Evolutionary conservation across 2,888 invertebrate species (phyloP).

Genomic region (Pammene fasciana): DNA sequence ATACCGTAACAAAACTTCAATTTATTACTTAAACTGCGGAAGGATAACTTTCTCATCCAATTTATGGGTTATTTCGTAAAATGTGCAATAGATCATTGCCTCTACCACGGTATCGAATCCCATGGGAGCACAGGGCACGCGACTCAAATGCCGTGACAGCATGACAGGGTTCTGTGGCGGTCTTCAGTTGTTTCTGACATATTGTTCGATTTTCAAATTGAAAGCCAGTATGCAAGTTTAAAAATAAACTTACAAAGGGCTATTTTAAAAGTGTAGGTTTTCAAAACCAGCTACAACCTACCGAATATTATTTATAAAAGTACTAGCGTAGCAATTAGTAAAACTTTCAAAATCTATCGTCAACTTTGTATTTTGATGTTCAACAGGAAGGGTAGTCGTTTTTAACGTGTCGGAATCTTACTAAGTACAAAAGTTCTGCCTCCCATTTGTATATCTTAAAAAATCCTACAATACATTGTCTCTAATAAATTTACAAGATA

Average conservation of each 20-base stretch:
- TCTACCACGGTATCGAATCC: constrained; percentile 58
- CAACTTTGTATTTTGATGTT: too few species aligned
- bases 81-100: constrained; percentile 71
- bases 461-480: too few species aligned
- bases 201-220: constrained; percentile 36
- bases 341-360: too few species aligned
- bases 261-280: too few species aligned
- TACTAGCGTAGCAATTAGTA: too few species aligned
- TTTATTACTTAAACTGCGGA: constrained; percentile 42
- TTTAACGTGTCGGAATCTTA: too few species aligned
- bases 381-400: too few species aligned
- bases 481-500: too few species aligned
- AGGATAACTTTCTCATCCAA: constrained; percentile 62
- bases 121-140: constrained; percentile 34
- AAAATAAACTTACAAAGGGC: not conserved
- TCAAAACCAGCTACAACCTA: too few species aligned
- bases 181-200: constrained; percentile 30
- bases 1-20: constrained; percentile 34
- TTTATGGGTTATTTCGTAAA: constrained; percentile 78
- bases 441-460: too few species aligned
- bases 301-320: too few species aligned
- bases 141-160: constrained; percentile 38
- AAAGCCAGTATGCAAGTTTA: constrained; percentile 24
- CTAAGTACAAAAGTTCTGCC: too few species aligned
- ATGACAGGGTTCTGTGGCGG: constrained; percentile 34